Base-by-base conservation (phyloP, 1,140 invertebrate genomes). In the Aphis gossypii region DNA sequence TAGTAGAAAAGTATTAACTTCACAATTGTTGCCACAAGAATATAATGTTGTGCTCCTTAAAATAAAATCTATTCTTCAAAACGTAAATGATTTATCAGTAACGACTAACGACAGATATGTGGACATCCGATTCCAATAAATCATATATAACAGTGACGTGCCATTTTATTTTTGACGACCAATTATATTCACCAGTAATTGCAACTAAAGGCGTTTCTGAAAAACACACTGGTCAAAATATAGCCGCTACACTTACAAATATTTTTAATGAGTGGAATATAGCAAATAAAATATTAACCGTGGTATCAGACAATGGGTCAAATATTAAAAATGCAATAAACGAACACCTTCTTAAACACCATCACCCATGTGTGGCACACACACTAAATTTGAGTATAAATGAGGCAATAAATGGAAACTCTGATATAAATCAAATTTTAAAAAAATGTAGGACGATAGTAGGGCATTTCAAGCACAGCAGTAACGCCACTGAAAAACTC, bases 71-170 rank as follows among this genome's bases (percentile, higher is more conserved):
- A 89, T 89, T 14, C 11, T 89, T 21, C 48, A 23, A 54, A 89
- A 14, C 0, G 30, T 83, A 48, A 54, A 23, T 44, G 23, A 90
- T 83, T 60, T 94, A 46, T 68, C 56, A 20, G 56, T 94, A 35
- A 90, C 93, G 3, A 94, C 88, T 94, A 35, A 90, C 93, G 3
- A 94, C 88, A 54, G 93, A 94, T 82, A 94, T 94, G 60, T 83
- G 88, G 51, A 35, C 88, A 51, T 94, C 93, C 8, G 88, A 94
- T 51, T 94, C 68, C 14, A 90, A 90, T 51, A 94, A 90, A 82
- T 90, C 60, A 9, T 90, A 76, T 82, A 76, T 94, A 21, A 90
- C 93, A 38, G 88, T 94, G 25, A 94, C 93, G 6, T 93, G 84
- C 44, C 93, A 93, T 93, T 94, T 94, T 76, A 94, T 94, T 20